Base-by-base conservation (phyloP, 1,140 invertebrate genomes). In the Camponotus pennsylvanicus region DNA sequence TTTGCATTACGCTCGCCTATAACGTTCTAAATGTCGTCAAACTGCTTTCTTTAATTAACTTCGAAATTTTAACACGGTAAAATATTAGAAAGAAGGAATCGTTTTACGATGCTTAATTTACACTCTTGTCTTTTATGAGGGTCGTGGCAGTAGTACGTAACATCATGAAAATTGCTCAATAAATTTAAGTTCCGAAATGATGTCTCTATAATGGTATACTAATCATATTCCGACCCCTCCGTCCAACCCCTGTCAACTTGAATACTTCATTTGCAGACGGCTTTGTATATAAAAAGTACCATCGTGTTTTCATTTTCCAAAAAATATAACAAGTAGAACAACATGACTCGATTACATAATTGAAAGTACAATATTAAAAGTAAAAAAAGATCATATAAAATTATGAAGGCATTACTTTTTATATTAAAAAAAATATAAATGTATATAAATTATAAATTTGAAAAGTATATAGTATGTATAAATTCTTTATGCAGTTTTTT, bases 111-210 rank as follows among this genome's bases (percentile, higher is more conserved):
- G 79, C 27, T 77, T 85, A 86, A 90, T 87, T 89, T 89, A 86
- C 70, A 37, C 71, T 82, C 88, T 85, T 63, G 52, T 82, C 86
- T 91, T 92, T 92, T 85, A 92, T 67, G 88, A 88, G 88, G 89
- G 85, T 91, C 75, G 85, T 64, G 64, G 76, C 71, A 84, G 64
- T 67, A 86, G 83, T 67, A 90, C 87, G 85, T 89, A 90, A 91
- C 85, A 89, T 89, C 84, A 87, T 89, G 91, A 92, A 90, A 93
- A 93, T 91, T 93, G 92, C 90, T 79, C 91, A 89, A 93, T 93
- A 93, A 93, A 93, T 92, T 93, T 92, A 90, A 92, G 80, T 87
- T 89, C 89, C 86, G 45, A 87, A 67, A 82, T 84, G 88, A 92
- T 86, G 78, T 85, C 84, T 90, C 75, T 88, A 78, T 78, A 91